These are phyloP conservation scores for Drosophila rhopaloa DNA, from an alignment of 1,140 invertebrate genomes.

Conservation along the genomic window DNA sequence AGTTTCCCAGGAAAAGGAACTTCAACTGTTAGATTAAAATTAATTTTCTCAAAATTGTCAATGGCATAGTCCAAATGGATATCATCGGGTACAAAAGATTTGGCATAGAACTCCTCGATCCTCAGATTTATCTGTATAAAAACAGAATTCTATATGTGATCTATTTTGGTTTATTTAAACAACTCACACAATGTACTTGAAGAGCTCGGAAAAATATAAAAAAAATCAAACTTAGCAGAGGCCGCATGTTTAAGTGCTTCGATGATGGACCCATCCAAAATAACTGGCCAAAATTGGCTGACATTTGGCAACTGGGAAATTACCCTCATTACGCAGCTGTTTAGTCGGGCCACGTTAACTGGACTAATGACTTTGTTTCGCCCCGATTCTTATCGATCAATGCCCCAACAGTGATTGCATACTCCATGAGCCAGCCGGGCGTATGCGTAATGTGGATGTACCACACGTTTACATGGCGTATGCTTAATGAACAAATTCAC, in stretches of 20 bases:
- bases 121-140: slow-evolving; percentile 34
- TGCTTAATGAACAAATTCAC: slow-evolving; percentile 5
- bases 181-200: slow-evolving; percentile 45
- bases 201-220: neutral
- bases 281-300: slow-evolving; percentile 8
- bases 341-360: slow-evolving; percentile 63
- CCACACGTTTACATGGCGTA: slow-evolving; percentile 20
- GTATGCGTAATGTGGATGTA: slow-evolving; percentile 43
- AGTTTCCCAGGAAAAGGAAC: slow-evolving; percentile 66
- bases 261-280: neutral
- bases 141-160: too few species aligned
- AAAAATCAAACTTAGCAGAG: slow-evolving; percentile 9
- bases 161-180: neutral
- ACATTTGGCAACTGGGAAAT: slow-evolving; percentile 31
- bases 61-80: slow-evolving; percentile 37
- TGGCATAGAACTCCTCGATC: slow-evolving; percentile 54
- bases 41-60: slow-evolving; percentile 33
- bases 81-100: slow-evolving; percentile 67
- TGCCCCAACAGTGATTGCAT: slow-evolving; percentile 10
- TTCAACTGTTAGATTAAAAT: slow-evolving; percentile 52
- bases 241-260: slow-evolving; percentile 10
- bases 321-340: slow-evolving; percentile 22
- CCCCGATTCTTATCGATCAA: slow-evolving; percentile 38
- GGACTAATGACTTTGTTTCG: slow-evolving; percentile 50
- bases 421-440: slow-evolving; percentile 11